Evolutionary conservation across 2,797 vertebrate genomes (phyloP).

Genomic region (Neosalanx taihuensis): DNA sequence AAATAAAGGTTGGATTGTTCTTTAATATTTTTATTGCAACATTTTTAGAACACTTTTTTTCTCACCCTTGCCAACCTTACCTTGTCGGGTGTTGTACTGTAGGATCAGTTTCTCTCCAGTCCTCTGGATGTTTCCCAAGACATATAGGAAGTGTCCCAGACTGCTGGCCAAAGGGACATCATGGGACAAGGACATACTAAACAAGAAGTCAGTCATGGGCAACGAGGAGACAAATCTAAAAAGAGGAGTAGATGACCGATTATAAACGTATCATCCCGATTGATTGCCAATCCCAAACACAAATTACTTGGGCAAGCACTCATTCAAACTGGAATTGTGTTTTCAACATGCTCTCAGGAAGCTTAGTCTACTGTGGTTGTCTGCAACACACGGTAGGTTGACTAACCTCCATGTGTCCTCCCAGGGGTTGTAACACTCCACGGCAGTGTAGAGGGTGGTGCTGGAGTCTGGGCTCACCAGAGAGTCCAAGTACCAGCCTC

Average conservation of each 20-base stretch:
- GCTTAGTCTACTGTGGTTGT: not conserved
- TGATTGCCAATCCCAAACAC: not conserved
- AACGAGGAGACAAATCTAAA: conserved; percentile 72
- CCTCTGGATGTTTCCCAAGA: conserved; percentile 73
- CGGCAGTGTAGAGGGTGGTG: conserved; percentile 74
- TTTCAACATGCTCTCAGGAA: too few relatives aligned
- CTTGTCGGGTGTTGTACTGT: conserved; percentile 65
- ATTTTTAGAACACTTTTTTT: too few relatives aligned
- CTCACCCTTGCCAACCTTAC: conserved; percentile 19
- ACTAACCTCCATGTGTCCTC: conserved; percentile 69
- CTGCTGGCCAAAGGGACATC: conserved; percentile 73
- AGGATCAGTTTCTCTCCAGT: conserved; percentile 78
- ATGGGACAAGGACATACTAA: conserved; percentile 75
- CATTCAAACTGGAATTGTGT: too few relatives aligned
- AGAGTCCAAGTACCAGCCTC: conserved; percentile 80
- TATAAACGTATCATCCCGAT: too few relatives aligned
- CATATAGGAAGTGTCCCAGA: conserved; percentile 65
- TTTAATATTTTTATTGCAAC: too few relatives aligned
- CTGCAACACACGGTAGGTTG: not conserved
- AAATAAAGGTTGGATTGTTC: too few relatives aligned
- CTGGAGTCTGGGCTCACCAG: conserved; percentile 73
- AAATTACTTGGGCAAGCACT: too few relatives aligned
- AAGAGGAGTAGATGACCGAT: too few relatives aligned
- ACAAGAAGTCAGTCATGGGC: conserved; percentile 75
- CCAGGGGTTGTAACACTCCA: conserved; percentile 79